Percentiles rank a stretch among this genome's conserved stretches.
Evolutionary conservation across 2,888 invertebrate species (phyloP).

Genomic region (Gryllus longicercus): DNA sequence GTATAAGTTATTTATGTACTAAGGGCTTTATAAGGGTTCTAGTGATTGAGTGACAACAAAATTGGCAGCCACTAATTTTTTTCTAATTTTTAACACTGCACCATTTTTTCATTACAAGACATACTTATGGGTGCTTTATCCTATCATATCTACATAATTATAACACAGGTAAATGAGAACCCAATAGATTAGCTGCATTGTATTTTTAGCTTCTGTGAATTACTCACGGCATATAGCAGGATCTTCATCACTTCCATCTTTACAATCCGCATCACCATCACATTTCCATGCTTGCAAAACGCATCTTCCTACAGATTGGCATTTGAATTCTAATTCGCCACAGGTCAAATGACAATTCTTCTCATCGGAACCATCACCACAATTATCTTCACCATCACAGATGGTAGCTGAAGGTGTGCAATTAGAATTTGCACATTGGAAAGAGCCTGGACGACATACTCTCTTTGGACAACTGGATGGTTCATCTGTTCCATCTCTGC

Average conservation of each 20-base stretch:
- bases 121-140: too few relatives aligned
- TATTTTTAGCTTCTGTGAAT: not conserved
- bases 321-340: slow-evolving; percentile 86
- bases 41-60: too few relatives aligned
- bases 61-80: too few relatives aligned
- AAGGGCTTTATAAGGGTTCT: too few relatives aligned
- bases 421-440: slow-evolving; percentile 90
- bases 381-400: slow-evolving; percentile 90
- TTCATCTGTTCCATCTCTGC: slow-evolving; percentile 89
- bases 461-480: slow-evolving; percentile 76
- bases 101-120: too few relatives aligned
- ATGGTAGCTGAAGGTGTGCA: slow-evolving; percentile 90
- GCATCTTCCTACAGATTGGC: slow-evolving; percentile 80
- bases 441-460: slow-evolving; percentile 83
- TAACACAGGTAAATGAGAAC: too few relatives aligned
- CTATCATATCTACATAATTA: too few relatives aligned
- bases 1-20: too few relatives aligned
- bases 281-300: slow-evolving; percentile 88
- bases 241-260: slow-evolving; percentile 90
- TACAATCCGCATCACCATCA: slow-evolving; percentile 92
- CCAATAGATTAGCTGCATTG: too few relatives aligned
- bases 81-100: too few relatives aligned
- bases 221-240: slow-evolving; percentile 73
- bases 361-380: slow-evolving; percentile 82
- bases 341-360: slow-evolving; percentile 81